Conservation (phyloP, 2,113 vertebrate genomes). For the Gasterosteus nipponicus region DNA sequence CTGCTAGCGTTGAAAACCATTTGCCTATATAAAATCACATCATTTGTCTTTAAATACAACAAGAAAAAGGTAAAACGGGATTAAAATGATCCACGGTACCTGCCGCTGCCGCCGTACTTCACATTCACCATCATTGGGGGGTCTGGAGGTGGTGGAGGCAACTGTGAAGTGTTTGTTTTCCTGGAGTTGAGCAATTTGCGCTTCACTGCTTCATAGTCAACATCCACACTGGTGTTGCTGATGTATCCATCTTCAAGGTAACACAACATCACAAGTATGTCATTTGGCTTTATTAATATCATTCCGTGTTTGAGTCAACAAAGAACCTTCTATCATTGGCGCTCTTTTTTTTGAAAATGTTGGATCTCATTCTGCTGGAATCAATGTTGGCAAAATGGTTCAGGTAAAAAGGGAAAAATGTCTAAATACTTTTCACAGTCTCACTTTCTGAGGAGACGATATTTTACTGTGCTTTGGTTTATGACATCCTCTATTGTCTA, state of each 20-base stretch:
- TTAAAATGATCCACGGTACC: slow-evolving; percentile 53
- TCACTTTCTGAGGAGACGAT: too few relatives aligned
- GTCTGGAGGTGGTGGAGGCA: slow-evolving; percentile 72
- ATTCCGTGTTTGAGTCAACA: not conserved
- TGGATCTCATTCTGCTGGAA: not conserved
- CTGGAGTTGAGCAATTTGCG: slow-evolving; percentile 47
- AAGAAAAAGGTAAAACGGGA: not conserved
- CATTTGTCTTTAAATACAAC: not conserved
- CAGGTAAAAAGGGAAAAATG: not conserved
- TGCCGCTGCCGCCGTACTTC: slow-evolving; percentile 54
- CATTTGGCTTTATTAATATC: not conserved
- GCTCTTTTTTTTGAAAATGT: not conserved
- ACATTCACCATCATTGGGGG: slow-evolving; percentile 39
- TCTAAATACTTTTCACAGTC: too few relatives aligned
- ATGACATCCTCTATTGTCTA: too few relatives aligned
- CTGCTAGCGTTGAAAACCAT: not conserved
- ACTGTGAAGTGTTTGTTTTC: slow-evolving; percentile 1
- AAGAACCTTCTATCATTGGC: not conserved
- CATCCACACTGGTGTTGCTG: slow-evolving; percentile 78
- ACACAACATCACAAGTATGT: not conserved
- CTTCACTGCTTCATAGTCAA: slow-evolving; percentile 82
- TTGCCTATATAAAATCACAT: not conserved
- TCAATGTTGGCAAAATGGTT: not conserved
- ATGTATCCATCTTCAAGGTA: slow-evolving; percentile 79
- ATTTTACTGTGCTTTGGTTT: too few relatives aligned